These are phyloP conservation scores for Amphilophus citrinellus DNA, from an alignment of 2,113 vertebrate genomes.

Conservation along the genomic window DNA sequence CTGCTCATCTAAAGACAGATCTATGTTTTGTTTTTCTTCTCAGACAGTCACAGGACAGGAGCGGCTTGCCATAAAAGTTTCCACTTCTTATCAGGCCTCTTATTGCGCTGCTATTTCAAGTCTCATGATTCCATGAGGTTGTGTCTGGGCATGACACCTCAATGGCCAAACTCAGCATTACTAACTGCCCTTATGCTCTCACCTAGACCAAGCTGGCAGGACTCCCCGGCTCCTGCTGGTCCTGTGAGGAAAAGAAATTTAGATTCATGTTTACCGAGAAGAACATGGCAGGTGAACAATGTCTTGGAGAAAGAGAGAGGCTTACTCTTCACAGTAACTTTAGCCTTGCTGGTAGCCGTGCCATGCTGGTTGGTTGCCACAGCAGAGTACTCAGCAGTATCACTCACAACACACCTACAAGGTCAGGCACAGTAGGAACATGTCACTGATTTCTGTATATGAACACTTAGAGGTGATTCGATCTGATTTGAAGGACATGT, in stretches of 20 bases:
- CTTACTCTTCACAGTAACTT: conserved; percentile 91
- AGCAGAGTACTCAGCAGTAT: conserved; percentile 92
- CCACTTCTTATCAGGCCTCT: conserved; percentile 56
- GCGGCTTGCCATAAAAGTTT: conserved; percentile 58
- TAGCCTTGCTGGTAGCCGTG: conserved; percentile 87
- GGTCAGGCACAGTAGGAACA: not conserved
- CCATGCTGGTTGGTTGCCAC: conserved; percentile 91
- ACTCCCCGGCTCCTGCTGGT: conserved; percentile 80
- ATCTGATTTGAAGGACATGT: not conserved
- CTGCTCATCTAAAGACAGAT: fast-evolving
- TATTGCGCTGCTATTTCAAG: conserved; percentile 51
- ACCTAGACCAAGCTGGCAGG: conserved; percentile 79
- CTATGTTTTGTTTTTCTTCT: conserved; percentile 10
- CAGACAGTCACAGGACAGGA: not conserved
- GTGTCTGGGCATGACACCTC: conserved; percentile 18
- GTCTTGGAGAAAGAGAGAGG: not conserved
- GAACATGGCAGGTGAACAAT: not conserved
- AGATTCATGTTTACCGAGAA: not conserved
- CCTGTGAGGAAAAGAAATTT: conserved; percentile 75
- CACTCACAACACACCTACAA: conserved; percentile 88
- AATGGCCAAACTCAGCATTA: not conserved
- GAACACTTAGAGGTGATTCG: not conserved
- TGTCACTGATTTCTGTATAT: not conserved
- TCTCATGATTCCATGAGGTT: conserved; percentile 10
- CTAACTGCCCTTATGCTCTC: conserved; percentile 26